Conservation (phyloP, 2,113 vertebrate genomes). For the Jaculus jaculus region DNA sequence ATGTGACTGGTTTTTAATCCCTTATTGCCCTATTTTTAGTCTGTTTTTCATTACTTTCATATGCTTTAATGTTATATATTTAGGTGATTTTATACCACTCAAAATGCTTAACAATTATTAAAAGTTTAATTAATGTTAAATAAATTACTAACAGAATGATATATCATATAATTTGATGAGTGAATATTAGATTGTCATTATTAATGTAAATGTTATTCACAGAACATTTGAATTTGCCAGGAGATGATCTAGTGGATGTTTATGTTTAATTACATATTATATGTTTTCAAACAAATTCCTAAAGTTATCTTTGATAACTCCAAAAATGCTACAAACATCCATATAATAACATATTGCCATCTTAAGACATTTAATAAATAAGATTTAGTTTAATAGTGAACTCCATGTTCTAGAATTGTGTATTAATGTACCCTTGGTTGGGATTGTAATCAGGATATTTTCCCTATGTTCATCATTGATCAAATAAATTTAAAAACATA, state of each 20-base stretch:
- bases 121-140: background rate
- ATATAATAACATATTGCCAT: background rate
- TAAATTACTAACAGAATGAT: background rate
- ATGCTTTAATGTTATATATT: background rate
- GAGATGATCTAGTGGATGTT: background rate
- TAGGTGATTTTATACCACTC: background rate
- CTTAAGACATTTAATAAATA: background rate
- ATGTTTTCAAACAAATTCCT: constrained; percentile 21
- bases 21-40: too few relatives aligned
- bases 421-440: background rate
- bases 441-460: too few relatives aligned
- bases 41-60: background rate
- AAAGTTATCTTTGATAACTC: background rate
- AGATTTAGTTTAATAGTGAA: background rate
- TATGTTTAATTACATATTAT: background rate
- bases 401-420: background rate
- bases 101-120: background rate
- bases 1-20: background rate
- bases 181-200: background rate
- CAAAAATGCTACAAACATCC: background rate
- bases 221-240: background rate
- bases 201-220: background rate
- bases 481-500: constrained; percentile 17
- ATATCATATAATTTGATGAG: background rate
- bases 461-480: background rate